Evolutionary conservation across 2,888 invertebrate species (phyloP), one percentile per base, ranked within the genome.

Genomic region (Spisula subtruncata): DNA sequence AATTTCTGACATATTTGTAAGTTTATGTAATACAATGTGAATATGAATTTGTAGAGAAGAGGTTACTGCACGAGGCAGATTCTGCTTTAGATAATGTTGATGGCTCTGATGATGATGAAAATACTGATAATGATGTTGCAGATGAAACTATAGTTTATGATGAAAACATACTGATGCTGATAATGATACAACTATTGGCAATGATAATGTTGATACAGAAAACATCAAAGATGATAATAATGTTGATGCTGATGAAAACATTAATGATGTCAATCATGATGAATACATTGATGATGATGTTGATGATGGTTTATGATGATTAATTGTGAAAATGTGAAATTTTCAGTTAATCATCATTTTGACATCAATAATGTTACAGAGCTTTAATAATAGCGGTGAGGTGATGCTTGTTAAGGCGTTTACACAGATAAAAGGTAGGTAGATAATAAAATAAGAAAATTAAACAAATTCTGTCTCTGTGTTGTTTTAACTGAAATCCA

Each of bases 1-100:
- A 66, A 66, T 66, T 66, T 66, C 60, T 66, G 25, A 66, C 25
- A 66, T 66, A 66, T 66, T n/a, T 25, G 60, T n/a, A n/a, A 66
- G 6, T 66, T 18, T 56, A 20, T 18, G 56, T n/a, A 56, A n/a
- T n/a, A n/a, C n/a, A n/a, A n/a, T 56, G 18, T 18, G 54, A 2
- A 12, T 20, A 20, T n/a, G 20, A 18, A 20, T 18, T 56, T 56
- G 56, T 18, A 20, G n/a, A n/a, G 56, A 6, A 29, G 14, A 5
- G 25, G 25, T 29, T 71, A 25, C 6, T 71, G 32, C 29, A 25
- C 29, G 71, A 1, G 8, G 71, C 6, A 14, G 16, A 10, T 16
- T 14, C 4, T 32, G 32, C n/a, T 29, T 5, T 2, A 14, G 71
- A n/a, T 71, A 29, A 71, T 66, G 66, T 25, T 66, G 5, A 66